Conservation (phyloP, 2,113 vertebrate genomes). For the Petroica traversi region DNA sequence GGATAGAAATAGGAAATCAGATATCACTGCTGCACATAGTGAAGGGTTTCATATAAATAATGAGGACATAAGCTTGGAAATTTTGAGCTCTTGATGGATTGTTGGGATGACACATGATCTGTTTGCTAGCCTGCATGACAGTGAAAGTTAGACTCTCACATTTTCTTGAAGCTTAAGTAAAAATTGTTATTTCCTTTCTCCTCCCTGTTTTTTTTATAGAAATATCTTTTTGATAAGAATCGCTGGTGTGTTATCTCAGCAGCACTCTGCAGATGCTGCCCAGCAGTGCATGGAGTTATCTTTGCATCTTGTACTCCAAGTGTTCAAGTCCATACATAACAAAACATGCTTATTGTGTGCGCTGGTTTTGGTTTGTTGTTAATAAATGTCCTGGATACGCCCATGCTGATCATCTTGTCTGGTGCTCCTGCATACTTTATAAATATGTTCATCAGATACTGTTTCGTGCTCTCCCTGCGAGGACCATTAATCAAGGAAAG, state of each 20-base stretch:
- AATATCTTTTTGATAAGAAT: background rate
- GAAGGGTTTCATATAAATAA: background rate
- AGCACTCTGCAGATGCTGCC: background rate
- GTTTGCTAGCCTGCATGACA: background rate
- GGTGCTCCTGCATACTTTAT: slow-evolving; percentile 18
- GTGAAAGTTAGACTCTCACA: background rate
- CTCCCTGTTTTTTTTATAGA: background rate
- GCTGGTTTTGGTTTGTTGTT: slow-evolving; percentile 35
- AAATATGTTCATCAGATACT: slow-evolving; percentile 12
- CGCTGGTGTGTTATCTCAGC: background rate
- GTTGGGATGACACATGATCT: background rate
- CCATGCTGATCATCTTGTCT: background rate
- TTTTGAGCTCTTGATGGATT: background rate
- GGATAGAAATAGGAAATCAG: background rate
- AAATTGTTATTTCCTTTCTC: background rate
- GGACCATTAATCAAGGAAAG: slow-evolving; percentile 6
- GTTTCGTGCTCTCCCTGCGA: slow-evolving; percentile 34
- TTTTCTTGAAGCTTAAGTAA: background rate
- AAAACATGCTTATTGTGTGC: slow-evolving; percentile 10
- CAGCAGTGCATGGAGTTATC: background rate
- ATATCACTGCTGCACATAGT: background rate
- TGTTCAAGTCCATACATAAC: slow-evolving; percentile 20
- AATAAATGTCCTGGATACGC: slow-evolving; percentile 20
- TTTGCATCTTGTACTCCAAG: background rate
- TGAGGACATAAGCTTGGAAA: background rate